Conservation (phyloP, 2,888 invertebrate species). For the Parasteatoda lunata region DNA sequence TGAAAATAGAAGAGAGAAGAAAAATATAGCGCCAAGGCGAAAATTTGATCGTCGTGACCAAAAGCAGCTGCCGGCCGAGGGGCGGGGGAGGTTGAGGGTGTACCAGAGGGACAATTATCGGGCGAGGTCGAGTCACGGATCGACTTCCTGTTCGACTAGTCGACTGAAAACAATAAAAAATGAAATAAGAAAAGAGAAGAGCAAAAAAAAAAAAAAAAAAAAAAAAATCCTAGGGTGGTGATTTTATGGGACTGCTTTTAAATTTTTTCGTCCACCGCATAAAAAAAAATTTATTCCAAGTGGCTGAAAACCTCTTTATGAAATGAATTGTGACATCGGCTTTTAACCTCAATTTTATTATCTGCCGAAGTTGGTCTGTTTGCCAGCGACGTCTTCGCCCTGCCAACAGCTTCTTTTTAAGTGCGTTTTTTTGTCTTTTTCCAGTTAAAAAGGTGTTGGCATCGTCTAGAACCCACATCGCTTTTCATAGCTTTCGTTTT, state of each 20-base stretch:
- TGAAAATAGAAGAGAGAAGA: not conserved
- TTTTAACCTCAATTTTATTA: slow-evolving; percentile 62
- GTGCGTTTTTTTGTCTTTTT: not conserved
- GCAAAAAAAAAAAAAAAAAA: slow-evolving; percentile 18
- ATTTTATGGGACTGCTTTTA: slow-evolving; percentile 61
- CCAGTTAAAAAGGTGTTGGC: slow-evolving; percentile 52
- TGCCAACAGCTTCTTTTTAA: not conserved
- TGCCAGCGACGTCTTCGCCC: not conserved
- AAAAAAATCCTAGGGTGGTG: slow-evolving; percentile 45
- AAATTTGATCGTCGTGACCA: slow-evolving; percentile 54
- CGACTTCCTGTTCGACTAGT: slow-evolving; percentile 65
- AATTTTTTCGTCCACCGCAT: slow-evolving; percentile 42
- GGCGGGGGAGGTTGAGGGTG: slow-evolving; percentile 23
- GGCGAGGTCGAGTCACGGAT: slow-evolving; percentile 66
- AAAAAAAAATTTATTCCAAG: slow-evolving; percentile 21
- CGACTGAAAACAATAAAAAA: slow-evolving; percentile 27
- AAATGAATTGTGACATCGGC: slow-evolving; percentile 54
- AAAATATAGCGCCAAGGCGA: slow-evolving; percentile 31
- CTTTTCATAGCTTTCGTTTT: slow-evolving; percentile 4
- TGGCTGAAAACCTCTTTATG: slow-evolving; percentile 63
- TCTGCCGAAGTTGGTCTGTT: slow-evolving; percentile 6
- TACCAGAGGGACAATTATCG: slow-evolving; percentile 44
- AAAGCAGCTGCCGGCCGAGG: slow-evolving; percentile 45
- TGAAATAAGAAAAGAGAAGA: slow-evolving; percentile 23
- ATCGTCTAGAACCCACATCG: slow-evolving; percentile 24